Base-by-base conservation (phyloP, 2,888 invertebrate genomes). In the Coenonympha arcania region DNA sequence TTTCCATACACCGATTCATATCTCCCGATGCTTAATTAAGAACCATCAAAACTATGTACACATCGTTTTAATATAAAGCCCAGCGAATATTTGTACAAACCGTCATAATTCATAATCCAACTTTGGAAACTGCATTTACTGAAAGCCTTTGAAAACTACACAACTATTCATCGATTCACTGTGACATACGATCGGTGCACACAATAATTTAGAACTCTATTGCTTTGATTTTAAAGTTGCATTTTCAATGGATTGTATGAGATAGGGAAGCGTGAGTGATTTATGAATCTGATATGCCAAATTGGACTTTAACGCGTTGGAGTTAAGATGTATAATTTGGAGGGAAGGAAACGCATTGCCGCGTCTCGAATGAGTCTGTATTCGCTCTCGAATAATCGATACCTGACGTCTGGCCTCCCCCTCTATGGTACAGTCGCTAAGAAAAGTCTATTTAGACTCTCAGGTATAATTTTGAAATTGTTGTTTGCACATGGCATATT, bases 301-400 rank as follows among this genome's bases (percentile, higher is more conserved):
- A 65, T 62, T 64, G 56, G 64, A 63, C 68, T 63, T 60, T 79
- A 66, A 63, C 33, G 9, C 9, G 13, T 26, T 16, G 30, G 20
- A 2, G 30, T 54, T 73, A 78, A 65, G 74, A 71, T 74, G 56
- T 59, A 68, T 65, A 68, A 64, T 69, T 57, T 57, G 59, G 57
- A 48, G 56, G 58, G 65, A 70, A 72, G 74, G 74, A 76, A 79
- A 69, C 74, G 69, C 66, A 61, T 73, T 73, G 73, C 71, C 66
- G 68, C 68, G 68, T 63, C 73, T 70, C 72, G 70, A 68, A 68
- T 67, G 72, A 73, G 72, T 73, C 63, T 66, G 73, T 76, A 76
- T 79, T 81, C 82, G 76, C 78, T 80, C 82, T 81, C 81, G 75
- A 84, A 85, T 84, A 85, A 85, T 85, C 85, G 84, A 85, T 85